These are phyloP conservation scores for Geopemphigus sp. DNA, from an alignment of 1,140 invertebrate species.

Conservation along the genomic window DNA sequence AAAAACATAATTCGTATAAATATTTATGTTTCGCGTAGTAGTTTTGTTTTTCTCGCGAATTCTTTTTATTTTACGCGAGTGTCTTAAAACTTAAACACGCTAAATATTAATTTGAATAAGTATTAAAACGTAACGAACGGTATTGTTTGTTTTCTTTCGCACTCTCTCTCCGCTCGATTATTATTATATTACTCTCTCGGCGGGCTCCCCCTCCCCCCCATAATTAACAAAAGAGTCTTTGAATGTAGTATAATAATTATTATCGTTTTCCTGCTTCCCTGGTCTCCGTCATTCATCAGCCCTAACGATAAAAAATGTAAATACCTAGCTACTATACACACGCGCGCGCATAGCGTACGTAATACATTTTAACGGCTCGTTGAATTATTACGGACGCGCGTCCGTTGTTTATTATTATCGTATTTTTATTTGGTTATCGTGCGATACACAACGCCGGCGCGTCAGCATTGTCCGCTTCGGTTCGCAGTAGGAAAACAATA, in stretches of 20 bases:
- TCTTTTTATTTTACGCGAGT: background rate
- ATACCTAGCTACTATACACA: background rate
- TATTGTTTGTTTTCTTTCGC: conserved; percentile 19
- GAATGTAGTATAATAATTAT: background rate
- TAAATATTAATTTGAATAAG: conserved; percentile 21
- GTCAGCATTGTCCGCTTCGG: too few relatives aligned
- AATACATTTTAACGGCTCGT: conserved; percentile 6
- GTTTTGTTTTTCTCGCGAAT: background rate
- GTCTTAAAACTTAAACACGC: background rate
- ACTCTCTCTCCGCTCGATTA: background rate
- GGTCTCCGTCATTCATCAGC: too few relatives aligned
- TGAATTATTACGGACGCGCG: background rate
- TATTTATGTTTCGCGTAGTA: background rate
- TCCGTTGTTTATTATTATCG: background rate
- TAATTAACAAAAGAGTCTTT: too few relatives aligned
- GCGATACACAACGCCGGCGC: too few relatives aligned
- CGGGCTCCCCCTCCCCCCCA: too few relatives aligned
- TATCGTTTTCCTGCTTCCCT: background rate
- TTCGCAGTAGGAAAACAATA: background rate
- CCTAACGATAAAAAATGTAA: too few relatives aligned
- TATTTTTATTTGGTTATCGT: background rate
- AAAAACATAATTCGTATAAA: background rate
- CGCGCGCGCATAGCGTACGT: too few relatives aligned
- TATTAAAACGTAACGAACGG: background rate
- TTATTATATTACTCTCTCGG: background rate